Evolutionary conservation across 1,140 invertebrate genomes (phyloP), one percentile per base, ranked within the genome.

Genomic region (Drosophila athabasca): DNA sequence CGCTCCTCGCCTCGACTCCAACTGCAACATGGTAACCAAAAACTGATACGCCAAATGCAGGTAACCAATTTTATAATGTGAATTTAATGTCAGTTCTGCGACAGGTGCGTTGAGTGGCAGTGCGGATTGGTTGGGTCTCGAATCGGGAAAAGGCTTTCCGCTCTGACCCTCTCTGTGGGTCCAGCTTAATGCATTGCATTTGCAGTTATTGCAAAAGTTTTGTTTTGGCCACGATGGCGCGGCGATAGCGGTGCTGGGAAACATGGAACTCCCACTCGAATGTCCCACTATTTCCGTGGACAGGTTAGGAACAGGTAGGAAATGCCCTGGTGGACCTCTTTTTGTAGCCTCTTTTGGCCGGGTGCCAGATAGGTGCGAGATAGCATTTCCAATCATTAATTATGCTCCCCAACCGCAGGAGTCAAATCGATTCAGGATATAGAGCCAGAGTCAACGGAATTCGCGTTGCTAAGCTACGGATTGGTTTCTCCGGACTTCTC

Each of bases 21-120:
- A 26, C 35, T 62, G 68, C 68, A 72, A 72, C 68, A 72, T 61
- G 57, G 65, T 71, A 59, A 52, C 53, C 66, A 65, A 82, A 82
- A 85, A 80, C 82, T 87, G 82, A 85, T 85, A 81, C 81, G 77
- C 82, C 62, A 66, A 85, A 75, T 85, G 77, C 81, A 85, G 69
- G 73, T 73, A 87, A 87, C 81, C 81, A 85, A 87, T 85, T 85
- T 87, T 85, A 74, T 85, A 87, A 85, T 85, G 81, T 87, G 81
- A 85, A 85, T 85, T 85, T 85, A 85, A 85, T 85, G 81, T 85
- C 81, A 87, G 81, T 87, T 85, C 67, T 87, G 82, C 81, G 82
- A 85, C 82, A 85, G 81, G 68, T 85, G 81, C 81, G 80, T 73
- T 76, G 70, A 72, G 73, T 77, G 74, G 50, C 55, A 59, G 67